Conservation (phyloP, 2,797 vertebrate genomes). For the Enteromius unitaeniatus region DNA sequence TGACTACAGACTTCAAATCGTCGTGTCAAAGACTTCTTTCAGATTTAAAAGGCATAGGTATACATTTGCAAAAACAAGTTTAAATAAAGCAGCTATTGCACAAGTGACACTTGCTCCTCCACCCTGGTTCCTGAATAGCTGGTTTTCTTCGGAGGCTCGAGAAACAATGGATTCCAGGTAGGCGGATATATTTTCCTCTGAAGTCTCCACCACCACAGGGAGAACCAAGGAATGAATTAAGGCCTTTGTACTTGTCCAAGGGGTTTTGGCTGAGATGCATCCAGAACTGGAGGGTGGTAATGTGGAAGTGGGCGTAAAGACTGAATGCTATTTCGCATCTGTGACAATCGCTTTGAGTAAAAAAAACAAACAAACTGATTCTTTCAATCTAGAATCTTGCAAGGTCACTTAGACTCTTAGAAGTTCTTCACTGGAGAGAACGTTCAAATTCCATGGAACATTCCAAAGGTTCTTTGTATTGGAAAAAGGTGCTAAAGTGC, state of each 20-base stretch:
- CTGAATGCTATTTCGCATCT: conserved; percentile 55
- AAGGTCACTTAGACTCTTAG: background rate
- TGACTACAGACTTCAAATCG: background rate
- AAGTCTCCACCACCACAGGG: conserved; percentile 71
- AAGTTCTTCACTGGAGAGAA: background rate
- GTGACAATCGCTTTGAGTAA: background rate
- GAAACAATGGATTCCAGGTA: conserved; percentile 66
- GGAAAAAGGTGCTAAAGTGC: background rate
- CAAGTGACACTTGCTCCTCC: conserved; percentile 53
- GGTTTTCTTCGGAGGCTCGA: conserved; percentile 59
- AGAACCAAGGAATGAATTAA: conserved; percentile 69
- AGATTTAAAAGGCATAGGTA: background rate
- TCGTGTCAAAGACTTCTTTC: background rate
- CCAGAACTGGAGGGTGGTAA: conserved; percentile 64
- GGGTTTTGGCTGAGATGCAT: conserved; percentile 60
- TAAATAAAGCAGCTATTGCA: conserved; percentile 23
- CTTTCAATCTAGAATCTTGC: conserved; percentile 88
- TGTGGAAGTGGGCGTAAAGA: conserved; percentile 52
- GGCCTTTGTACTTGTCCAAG: conserved; percentile 70
- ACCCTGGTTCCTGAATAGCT: conserved; percentile 58
- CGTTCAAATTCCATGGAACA: background rate
- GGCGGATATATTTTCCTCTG: conserved; percentile 63
- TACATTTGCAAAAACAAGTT: conserved; percentile 1
- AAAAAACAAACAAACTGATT: background rate
- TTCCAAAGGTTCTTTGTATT: background rate